Base-by-base conservation (phyloP, 2,888 invertebrate genomes). In the Aphrophora alni region DNA sequence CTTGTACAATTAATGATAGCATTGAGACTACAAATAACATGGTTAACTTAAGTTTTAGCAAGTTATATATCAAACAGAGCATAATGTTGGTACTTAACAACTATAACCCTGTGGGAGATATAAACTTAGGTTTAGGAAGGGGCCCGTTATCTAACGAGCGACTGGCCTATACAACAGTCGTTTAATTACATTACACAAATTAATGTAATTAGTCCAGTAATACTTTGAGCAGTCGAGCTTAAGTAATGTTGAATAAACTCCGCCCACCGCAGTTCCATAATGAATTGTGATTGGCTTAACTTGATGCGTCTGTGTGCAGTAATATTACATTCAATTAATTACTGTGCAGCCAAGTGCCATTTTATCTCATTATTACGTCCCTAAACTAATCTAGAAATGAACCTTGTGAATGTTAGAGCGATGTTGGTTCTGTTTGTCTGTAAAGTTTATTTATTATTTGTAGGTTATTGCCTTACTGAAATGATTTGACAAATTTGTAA, bases 111-210 rank as follows among this genome's bases (percentile, higher is more conserved):
- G 59, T 4, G 59, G 59, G 59, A 59, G 59, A 59, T 59, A 59
- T 59, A 59, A 59, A 59, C 59, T 59, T 59, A 59, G 59, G 59
- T 59, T 59, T 59, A 59, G 59, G 44, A 14, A 59, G 14, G 59
- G 59, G 17, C 44, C 14, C 44, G 44, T 33, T 33, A 33, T 33
- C 33, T 33, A 33, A 33, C 33, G 44, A 7, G 12, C 12, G 44
- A n/a, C 59, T 59, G 59, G 59, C 59, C 59, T 59, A 59, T 59
- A 59, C 59, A 59, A 59, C 59, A 59, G 59, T 59, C 59, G 59
- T 59, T 59, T 59, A 59, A 59, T 59, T 59, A 59, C 59, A 59
- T 59, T 59, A 59, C 59, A 59, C 59, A 59, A 59, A 59, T 59
- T 59, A 59, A 59, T 59, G 59, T 59, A 59, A 59, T 59, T 59